Base-by-base conservation (phyloP, 2,888 invertebrate species). In the Heterodera filipjevi region DNA sequence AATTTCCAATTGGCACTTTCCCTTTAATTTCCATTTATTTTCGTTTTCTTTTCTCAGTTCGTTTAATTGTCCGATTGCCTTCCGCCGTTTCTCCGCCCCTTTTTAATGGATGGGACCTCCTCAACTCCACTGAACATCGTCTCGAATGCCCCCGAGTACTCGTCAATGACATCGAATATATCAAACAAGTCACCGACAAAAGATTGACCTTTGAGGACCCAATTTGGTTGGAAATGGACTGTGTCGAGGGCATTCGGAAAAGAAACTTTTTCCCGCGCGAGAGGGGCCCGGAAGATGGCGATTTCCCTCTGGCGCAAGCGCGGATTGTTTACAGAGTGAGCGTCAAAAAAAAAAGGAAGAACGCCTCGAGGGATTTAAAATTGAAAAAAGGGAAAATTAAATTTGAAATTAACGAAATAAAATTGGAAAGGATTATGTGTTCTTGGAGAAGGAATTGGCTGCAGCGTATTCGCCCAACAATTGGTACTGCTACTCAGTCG, bases 261-360 rank as follows among this genome's bases (percentile, higher is more conserved):
- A 76, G 83, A 30, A 72, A 79, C 49, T 77, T 75, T 71, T 82
- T 84, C 39, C 71, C 82, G 30, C 44, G 16, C 44, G 66, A 59
- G 1, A 8, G n/a, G 33, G 70, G 70, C 22, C 2, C 64, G 33
- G 77, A 79, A 39, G 83, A 84, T 46, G 68, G 19, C 16, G 75
- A 77, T 22, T 82, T 79, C 73, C 82, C 82, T 14, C 71, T 82
- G n/a, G 82, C 82, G 8, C 76, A 76, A 22, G 82, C 82, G 19
- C 46, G 81, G 66, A 79, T 76, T 49, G 82, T 84, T 32, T 84
- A 77, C 72, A 71, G 66, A 70, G 83, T 84, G 68, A 66, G 66
- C 66, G 59, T 22, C 44, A 27, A 46, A 74, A 74, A 12, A 30
- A 35, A n/a, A n/a, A n/a, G 39, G 19, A 27, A 30, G 27, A 30